A percentile compares a stretch with the other conserved stretches of the same genome.
Evolutionary conservation across 2,797 vertebrate species (phyloP).

Genomic region (Taeniopygia guttata): DNA sequence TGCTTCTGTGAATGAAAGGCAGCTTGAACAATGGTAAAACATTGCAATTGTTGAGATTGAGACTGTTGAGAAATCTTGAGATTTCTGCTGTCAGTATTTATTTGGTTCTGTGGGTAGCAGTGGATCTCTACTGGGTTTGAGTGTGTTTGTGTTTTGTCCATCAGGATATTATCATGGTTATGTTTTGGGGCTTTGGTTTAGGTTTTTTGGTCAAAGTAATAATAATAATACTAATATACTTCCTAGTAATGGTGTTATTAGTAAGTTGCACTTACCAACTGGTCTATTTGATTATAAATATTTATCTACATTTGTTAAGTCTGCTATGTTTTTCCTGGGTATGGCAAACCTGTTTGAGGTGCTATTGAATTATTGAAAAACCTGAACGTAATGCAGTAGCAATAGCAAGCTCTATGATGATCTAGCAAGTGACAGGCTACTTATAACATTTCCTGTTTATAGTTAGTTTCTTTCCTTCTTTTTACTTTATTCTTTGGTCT

Average conservation of each 20-base stretch:
- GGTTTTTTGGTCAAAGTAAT: background rate
- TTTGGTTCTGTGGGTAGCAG: background rate
- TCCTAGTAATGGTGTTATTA: background rate
- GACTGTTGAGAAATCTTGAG: background rate
- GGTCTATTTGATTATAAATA: background rate
- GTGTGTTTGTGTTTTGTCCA: background rate
- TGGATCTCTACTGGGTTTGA: background rate
- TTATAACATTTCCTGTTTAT: background rate
- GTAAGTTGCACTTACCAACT: background rate
- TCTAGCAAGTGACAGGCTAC: background rate
- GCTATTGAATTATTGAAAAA: background rate
- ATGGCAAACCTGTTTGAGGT: background rate
- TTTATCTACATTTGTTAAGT: background rate
- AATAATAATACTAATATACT: background rate
- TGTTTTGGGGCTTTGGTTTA: background rate
- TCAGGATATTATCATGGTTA: background rate
- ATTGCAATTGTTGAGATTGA: background rate
- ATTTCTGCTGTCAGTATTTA: background rate
- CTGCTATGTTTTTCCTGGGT: background rate
- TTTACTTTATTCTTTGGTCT: background rate
- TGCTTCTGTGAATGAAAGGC: background rate
- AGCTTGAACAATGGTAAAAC: background rate
- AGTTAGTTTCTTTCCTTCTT: background rate
- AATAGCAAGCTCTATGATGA: background rate
- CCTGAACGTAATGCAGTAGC: background rate